phyloP scores from a whole-genome alignment of 1,140 invertebrate species.

The Brachionus sp. region DNA sequence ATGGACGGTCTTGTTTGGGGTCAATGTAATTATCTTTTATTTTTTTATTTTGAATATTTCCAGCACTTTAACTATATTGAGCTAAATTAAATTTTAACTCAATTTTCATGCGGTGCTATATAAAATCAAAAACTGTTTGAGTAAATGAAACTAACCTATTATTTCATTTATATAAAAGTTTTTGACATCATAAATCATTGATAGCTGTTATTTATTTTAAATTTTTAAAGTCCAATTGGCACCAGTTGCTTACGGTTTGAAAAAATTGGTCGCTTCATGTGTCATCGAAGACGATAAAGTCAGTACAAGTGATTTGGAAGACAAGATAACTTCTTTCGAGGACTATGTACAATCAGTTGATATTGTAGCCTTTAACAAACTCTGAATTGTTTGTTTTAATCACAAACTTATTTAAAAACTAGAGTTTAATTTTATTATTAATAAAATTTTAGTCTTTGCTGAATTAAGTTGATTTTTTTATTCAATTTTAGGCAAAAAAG shows the following conservation, averaged over 20 bases:
- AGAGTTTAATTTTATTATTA: background rate
- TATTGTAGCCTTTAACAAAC: slow-evolving; percentile 45
- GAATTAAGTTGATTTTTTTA: background rate
- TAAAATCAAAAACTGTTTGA: background rate
- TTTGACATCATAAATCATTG: background rate
- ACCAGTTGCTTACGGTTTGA: slow-evolving; percentile 87
- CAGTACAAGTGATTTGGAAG: slow-evolving; percentile 74
- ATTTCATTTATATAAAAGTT: slow-evolving; percentile 25
- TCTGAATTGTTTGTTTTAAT: slow-evolving; percentile 15
- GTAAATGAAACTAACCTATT: background rate
- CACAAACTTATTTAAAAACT: background rate
- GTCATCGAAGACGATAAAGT: slow-evolving; percentile 84
- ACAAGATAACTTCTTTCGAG: slow-evolving; percentile 78
- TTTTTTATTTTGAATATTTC: background rate
- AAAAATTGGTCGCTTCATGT: slow-evolving; percentile 86
- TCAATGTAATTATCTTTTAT: slow-evolving; percentile 64
- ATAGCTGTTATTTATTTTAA: background rate
- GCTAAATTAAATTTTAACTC: background rate
- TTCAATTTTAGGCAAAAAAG: background rate
- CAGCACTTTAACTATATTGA: background rate
- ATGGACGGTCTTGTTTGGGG: slow-evolving; percentile 89
- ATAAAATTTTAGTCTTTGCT: slow-evolving; percentile 5
- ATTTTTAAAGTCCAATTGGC: slow-evolving; percentile 63
- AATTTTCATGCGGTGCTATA: slow-evolving; percentile 38
- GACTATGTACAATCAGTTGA: slow-evolving; percentile 64